phyloP scores from a whole-genome alignment of 2,888 invertebrate genomes.

The Crepidodera aurea region DNA sequence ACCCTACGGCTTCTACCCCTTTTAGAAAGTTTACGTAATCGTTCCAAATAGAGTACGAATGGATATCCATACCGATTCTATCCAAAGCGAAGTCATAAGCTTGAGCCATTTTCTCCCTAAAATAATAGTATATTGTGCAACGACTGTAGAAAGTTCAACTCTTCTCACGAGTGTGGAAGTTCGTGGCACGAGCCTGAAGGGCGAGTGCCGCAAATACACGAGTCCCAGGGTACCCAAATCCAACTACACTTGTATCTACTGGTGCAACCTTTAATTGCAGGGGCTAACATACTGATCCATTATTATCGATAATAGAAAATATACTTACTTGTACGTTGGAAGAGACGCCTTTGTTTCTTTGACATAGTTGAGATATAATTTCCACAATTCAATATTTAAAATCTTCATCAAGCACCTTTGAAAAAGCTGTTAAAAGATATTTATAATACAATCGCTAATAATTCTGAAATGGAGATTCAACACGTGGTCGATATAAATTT shows the following conservation, averaged over 20 bases:
- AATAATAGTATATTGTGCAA: no score
- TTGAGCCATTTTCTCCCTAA: conserved; percentile 98
- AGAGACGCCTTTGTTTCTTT: conserved; percentile 96
- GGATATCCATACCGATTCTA: conserved; percentile 98
- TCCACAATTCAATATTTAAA: conserved; percentile 98
- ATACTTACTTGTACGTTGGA: conserved; percentile 88
- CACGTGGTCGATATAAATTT: no score
- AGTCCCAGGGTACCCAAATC: background rate
- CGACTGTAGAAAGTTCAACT: no score
- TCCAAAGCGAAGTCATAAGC: conserved; percentile 99
- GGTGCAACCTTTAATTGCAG: no score
- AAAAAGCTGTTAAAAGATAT: conserved; percentile 78
- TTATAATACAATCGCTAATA: conserved; percentile 10
- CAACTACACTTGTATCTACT: no score
- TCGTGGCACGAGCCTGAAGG: no score
- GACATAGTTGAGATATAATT: conserved; percentile 96
- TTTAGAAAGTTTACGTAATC: conserved; percentile 98
- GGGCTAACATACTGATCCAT: background rate
- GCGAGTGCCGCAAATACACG: no score
- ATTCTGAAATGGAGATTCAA: no score
- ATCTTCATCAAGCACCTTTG: conserved; percentile 98
- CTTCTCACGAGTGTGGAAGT: no score
- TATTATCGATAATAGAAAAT: background rate
- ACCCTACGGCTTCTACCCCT: conserved; percentile 95
- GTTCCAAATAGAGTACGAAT: conserved; percentile 96